Percentiles rank a stretch among this genome's conserved stretches.
Evolutionary conservation across 2,113 vertebrate species (phyloP).

Genomic region (Dendrocopos noguchii): DNA sequence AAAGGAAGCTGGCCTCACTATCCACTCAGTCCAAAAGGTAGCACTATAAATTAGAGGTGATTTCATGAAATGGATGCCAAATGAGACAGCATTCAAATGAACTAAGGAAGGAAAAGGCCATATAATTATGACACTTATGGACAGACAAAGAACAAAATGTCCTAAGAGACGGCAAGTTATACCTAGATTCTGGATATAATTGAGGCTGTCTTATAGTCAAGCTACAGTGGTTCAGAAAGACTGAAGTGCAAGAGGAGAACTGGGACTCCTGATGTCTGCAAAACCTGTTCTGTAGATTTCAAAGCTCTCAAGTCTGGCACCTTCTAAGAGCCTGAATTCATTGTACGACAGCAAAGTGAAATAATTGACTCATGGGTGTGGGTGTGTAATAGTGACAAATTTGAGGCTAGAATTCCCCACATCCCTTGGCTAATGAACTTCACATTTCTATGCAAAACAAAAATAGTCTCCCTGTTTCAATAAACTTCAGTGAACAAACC

Average conservation of each 20-base stretch:
- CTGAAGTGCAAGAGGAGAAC: not conserved
- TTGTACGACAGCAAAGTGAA: constrained; percentile 28
- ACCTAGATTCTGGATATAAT: not conserved
- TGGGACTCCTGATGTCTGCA: not conserved
- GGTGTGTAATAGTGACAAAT: constrained; percentile 30
- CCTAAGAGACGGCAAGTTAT: not conserved
- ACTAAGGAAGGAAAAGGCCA: not conserved
- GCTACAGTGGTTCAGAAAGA: not conserved
- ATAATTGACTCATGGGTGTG: constrained; percentile 1
- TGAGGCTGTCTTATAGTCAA: not conserved
- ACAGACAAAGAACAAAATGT: not conserved
- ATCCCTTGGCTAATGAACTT: constrained; percentile 12
- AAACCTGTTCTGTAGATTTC: constrained; percentile 39
- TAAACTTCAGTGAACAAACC: constrained; percentile 24
- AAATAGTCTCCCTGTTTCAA: not conserved
- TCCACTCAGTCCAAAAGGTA: not conserved
- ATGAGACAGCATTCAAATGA: not conserved
- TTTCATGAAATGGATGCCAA: not conserved
- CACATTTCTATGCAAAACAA: constrained; percentile 45
- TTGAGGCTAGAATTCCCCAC: constrained; percentile 21
- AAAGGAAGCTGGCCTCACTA: not conserved
- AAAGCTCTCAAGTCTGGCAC: constrained; percentile 41
- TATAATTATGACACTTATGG: not conserved
- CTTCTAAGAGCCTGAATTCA: constrained; percentile 20
- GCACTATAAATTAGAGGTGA: not conserved